A percentile compares a stretch with the other conserved stretches of the same genome.
These are phyloP conservation scores for Buphagus erythrorhynchus DNA, from an alignment of 2,797 vertebrate genomes.

Conservation along the genomic window DNA sequence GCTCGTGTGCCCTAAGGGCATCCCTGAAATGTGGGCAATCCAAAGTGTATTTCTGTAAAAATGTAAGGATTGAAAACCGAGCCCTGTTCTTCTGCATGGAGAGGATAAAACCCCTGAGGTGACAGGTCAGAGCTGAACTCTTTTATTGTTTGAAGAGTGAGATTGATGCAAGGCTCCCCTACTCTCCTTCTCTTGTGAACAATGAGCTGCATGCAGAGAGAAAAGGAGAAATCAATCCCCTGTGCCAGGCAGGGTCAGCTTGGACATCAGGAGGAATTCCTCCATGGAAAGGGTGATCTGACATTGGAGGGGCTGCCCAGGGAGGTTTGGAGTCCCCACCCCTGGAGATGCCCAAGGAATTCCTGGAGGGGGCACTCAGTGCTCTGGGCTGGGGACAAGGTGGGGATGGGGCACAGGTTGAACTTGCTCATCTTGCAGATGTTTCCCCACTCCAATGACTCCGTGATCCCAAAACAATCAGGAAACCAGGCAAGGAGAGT, in stretches of 20 bases:
- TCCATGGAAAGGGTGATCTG: rapidly evolving
- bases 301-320: not conserved
- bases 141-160: not conserved
- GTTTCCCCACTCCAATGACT: rapidly evolving
- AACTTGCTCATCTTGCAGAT: rapidly evolving
- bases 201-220: not conserved
- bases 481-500: not conserved
- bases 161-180: not conserved
- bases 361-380: rapidly evolving
- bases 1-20: not conserved
- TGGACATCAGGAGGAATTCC: not conserved
- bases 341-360: not conserved
- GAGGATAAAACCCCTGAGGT: not conserved
- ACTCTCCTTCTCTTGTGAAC: not conserved
- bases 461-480: not conserved
- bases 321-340: not conserved
- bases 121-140: not conserved
- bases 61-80: not conserved
- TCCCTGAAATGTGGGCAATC: not conserved
- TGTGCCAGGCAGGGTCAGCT: not conserved
- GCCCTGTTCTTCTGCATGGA: not conserved
- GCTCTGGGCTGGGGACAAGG: not conserved
- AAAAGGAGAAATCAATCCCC: not conserved
- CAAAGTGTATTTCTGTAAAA: not conserved
- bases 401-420: rapidly evolving